Base-by-base conservation (phyloP, 37 sponge, comb jelly and placozoan species). In the Mnemiopsis leidyi region DNA sequence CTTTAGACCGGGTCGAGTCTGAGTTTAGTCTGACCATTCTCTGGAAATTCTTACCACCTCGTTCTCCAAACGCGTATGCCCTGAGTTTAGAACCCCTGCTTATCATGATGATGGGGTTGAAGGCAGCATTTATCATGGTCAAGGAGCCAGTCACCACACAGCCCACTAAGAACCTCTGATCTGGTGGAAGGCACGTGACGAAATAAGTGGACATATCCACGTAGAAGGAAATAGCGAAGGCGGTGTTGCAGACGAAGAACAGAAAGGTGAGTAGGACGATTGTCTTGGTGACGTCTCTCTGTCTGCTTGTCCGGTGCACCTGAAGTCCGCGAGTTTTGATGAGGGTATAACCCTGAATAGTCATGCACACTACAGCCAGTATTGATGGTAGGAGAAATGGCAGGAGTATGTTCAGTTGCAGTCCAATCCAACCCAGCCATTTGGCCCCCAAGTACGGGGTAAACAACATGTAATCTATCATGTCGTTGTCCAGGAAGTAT, bases 381-480 rank as follows among this genome's bases (percentile, higher is more conserved):
- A 71, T 71, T 7, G 30, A 29, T 7, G 75, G 75, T 29, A 71
- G 75, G 25, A 71, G 30, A 71, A 71, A 71, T 25, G 75, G 75
- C 2, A 71, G 25, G 30, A 71, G 75, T 23, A 71, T 71, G 30
- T 71, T 71, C n/a, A 71, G 75, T 71, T 71, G 75, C n/a, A 71
- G 75, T 71, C 75, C 75, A 71, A 71, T 71, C 26, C 26, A 71
- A 23, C 75, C 75, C 30, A 71, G 75, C 75, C 75, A 71, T 18
- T 71, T 71, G 25, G 75, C 75, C 5, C 75, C 75, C 30, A 71
- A 28, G n/a, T 71, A 71, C n/a, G 75, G 75, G 30, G 75, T 71
- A 28, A 71, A 71, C 75, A 71, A 28, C 30, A 71, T n/a, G 3
- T 29, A 28, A 18, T 28, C 30, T n/a, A 29, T 29, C 30, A 29